These are phyloP conservation scores for Drosophila mercatorum DNA, from an alignment of 2,888 invertebrate genomes.

Conservation along the genomic window DNA sequence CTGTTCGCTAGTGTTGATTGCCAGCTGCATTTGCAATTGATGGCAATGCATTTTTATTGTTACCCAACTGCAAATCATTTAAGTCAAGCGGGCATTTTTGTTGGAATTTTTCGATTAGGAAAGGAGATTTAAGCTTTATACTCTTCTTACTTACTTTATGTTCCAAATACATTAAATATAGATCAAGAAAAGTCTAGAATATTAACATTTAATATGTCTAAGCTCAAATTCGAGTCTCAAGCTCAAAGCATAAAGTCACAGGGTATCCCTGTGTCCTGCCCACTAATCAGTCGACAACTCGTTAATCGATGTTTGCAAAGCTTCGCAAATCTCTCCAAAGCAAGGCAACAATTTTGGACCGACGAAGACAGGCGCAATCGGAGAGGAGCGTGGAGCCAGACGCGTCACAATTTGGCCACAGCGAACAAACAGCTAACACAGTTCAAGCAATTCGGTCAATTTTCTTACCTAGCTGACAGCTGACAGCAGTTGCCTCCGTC, in stretches of 20 bases:
- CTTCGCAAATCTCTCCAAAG: slow-evolving; percentile 5
- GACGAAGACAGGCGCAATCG: not conserved
- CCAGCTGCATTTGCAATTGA: slow-evolving; percentile 42
- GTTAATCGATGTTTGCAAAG: slow-evolving; percentile 11
- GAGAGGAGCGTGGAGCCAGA: not conserved
- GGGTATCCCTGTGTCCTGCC: not conserved
- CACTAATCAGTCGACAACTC: not conserved
- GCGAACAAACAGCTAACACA: slow-evolving; percentile 20
- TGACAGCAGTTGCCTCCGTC: not conserved
- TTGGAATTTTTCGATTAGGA: not conserved
- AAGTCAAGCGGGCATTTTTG: not conserved
- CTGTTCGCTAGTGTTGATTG: slow-evolving; percentile 26
- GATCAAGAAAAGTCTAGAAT: not conserved
- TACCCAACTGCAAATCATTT: not conserved
- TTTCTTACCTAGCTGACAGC: slow-evolving; percentile 28
- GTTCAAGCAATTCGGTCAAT: slow-evolving; percentile 16
- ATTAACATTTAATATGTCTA: no score
- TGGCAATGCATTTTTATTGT: slow-evolving; percentile 29
- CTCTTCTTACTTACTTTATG: not conserved
- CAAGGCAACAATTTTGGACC: slow-evolving; percentile 7
- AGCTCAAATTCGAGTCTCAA: no score
- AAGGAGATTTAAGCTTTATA: not conserved
- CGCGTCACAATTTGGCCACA: slow-evolving; percentile 7
- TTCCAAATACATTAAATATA: not conserved
- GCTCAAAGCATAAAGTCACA: not conserved